Evolutionary conservation across 2,113 vertebrate species (phyloP).

Genomic region (Podilymbus podiceps): DNA sequence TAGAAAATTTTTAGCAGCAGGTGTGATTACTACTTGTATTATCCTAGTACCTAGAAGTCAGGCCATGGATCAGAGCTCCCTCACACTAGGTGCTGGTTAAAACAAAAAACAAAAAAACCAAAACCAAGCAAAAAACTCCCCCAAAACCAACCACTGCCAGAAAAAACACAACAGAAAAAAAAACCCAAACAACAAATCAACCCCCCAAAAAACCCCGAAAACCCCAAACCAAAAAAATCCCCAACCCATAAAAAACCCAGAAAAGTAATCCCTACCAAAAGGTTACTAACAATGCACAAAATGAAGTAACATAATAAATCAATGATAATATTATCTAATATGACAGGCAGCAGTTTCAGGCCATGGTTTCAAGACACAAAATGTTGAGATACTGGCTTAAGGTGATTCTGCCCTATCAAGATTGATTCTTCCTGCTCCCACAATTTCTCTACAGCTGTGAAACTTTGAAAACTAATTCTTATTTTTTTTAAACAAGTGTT

Average conservation of each 20-base stretch:
- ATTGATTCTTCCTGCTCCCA: background rate
- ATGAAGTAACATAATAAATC: background rate
- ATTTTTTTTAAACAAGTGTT: background rate
- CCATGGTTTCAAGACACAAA: background rate
- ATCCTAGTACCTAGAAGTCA: background rate
- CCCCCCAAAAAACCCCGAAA: too few species aligned
- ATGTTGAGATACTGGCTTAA: background rate
- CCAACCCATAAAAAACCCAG: background rate
- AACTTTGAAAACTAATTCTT: background rate
- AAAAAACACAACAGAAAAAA: background rate
- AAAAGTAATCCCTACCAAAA: background rate
- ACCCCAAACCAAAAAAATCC: background rate
- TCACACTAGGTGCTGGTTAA: background rate
- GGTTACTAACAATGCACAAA: background rate
- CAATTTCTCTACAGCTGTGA: background rate
- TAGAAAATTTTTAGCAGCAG: constrained; percentile 34
- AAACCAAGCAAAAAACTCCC: too few species aligned
- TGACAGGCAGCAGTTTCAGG: background rate
- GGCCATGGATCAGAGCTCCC: background rate
- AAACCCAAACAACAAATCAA: too few species aligned
- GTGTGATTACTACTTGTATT: constrained; percentile 23
- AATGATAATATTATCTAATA: background rate
- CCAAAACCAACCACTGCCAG: background rate
- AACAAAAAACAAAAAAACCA: background rate
- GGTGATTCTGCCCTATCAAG: background rate